Evolutionary conservation across 2,797 vertebrate genomes (phyloP).

Genomic region (Bucorvus abyssinicus): DNA sequence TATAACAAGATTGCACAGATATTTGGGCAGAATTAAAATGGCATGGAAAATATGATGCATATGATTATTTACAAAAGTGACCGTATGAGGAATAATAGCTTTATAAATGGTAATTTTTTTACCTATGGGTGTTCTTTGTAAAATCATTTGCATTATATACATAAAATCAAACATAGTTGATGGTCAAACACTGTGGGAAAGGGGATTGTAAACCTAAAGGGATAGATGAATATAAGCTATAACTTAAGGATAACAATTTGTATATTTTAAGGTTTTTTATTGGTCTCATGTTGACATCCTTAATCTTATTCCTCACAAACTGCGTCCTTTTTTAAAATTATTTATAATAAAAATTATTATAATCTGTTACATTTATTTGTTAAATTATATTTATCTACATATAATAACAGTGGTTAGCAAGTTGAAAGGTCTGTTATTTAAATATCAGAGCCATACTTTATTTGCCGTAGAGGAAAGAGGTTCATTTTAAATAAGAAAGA

Average conservation of each 20-base stretch:
- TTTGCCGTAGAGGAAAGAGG: neutral
- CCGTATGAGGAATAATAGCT: rapidly evolving
- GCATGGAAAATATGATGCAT: neutral
- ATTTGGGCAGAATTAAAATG: neutral
- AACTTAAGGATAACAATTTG: neutral
- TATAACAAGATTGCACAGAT: neutral
- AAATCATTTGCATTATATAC: neutral
- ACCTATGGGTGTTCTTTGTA: rapidly evolving
- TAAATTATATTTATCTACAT: neutral
- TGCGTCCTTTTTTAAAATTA: neutral
- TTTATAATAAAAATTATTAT: too few relatives aligned
- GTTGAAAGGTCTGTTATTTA: neutral
- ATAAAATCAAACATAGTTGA: neutral
- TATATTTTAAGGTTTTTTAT: neutral
- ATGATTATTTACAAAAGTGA: neutral
- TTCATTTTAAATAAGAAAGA: neutral
- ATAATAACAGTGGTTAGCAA: neutral
- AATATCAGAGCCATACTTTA: neutral
- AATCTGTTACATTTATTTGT: neutral
- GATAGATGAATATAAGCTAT: neutral
- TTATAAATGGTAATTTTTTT: neutral
- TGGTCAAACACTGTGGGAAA: neutral
- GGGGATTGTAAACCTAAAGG: rapidly evolving
- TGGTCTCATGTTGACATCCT: neutral
- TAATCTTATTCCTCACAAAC: neutral